Conservation (phyloP, 2,113 vertebrate species). For the Gallinago undulata region DNA sequence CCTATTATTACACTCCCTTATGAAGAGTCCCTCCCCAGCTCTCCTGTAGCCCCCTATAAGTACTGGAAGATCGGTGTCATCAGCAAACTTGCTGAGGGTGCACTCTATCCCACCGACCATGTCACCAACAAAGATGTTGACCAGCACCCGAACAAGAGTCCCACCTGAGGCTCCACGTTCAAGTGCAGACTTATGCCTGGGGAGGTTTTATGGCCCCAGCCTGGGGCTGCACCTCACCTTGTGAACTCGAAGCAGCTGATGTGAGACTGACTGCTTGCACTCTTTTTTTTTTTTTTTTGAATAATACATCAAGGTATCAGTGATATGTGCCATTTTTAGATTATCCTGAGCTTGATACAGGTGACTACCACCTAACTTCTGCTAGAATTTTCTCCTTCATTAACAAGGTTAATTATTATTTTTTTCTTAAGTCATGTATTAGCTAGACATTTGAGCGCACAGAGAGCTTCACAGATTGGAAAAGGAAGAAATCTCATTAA, state of each 20-base stretch:
- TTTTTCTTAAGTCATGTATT: background rate
- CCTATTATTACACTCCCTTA: too few relatives aligned
- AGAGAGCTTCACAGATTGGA: background rate
- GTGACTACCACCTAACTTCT: background rate
- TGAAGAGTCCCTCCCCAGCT: too few relatives aligned
- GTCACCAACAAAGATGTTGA: too few relatives aligned
- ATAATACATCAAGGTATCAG: background rate
- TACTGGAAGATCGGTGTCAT: too few relatives aligned
- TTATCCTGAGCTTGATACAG: background rate
- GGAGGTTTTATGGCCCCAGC: background rate
- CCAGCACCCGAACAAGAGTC: background rate
- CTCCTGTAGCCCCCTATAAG: too few relatives aligned
- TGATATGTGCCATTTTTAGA: background rate
- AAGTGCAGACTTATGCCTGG: background rate
- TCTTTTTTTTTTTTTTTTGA: background rate
- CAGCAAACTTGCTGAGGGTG: too few relatives aligned
- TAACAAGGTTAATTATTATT: background rate
- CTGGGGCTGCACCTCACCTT: background rate
- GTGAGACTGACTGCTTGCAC: background rate
- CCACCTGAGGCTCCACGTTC: background rate
- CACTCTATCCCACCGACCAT: too few relatives aligned
- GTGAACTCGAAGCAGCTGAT: background rate
- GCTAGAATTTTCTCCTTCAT: background rate
- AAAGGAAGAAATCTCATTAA: constrained; percentile 18
- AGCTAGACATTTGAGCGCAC: background rate